phyloP scores from a whole-genome alignment of 2,113 vertebrate species.

The Paedocypris sp. region DNA sequence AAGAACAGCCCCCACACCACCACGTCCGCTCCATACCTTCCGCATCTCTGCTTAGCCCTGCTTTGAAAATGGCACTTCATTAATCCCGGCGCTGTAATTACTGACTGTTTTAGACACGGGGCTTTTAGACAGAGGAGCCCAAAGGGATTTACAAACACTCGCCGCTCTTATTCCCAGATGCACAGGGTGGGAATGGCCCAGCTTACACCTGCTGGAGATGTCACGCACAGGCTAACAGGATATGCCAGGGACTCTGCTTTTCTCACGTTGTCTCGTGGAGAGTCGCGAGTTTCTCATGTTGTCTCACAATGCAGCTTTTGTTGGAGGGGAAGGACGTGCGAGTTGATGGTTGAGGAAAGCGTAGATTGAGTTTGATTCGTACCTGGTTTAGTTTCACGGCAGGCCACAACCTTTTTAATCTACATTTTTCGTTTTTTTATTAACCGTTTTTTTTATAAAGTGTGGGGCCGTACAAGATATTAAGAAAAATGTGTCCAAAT shows the following conservation, averaged over 20 bases:
- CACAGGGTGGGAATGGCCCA: neutral
- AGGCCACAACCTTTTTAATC: too few species aligned
- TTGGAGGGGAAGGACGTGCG: too few species aligned
- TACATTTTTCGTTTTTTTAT: too few species aligned
- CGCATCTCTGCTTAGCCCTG: slow-evolving; percentile 12
- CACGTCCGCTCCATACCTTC: neutral
- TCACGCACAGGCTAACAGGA: slow-evolving; percentile 21
- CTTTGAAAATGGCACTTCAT: slow-evolving; percentile 19
- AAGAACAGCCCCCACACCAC: slow-evolving; percentile 6
- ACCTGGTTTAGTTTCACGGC: too few species aligned
- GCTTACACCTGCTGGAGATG: slow-evolving; percentile 20
- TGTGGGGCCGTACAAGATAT: too few species aligned
- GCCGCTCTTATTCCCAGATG: neutral
- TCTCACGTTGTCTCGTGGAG: slow-evolving; percentile 11
- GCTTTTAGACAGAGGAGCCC: neutral
- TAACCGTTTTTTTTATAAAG: too few species aligned
- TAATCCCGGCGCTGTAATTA: slow-evolving; percentile 19
- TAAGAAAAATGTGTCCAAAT: too few species aligned
- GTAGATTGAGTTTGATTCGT: too few species aligned
- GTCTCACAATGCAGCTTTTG: too few species aligned
- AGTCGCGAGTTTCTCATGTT: too few species aligned
- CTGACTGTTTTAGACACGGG: slow-evolving; percentile 19
- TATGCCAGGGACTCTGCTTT: too few species aligned
- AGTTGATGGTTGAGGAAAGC: too few species aligned
- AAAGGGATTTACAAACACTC: neutral